Base-by-base conservation (phyloP, 2,888 invertebrate genomes). In the Latheticus oryzae region DNA sequence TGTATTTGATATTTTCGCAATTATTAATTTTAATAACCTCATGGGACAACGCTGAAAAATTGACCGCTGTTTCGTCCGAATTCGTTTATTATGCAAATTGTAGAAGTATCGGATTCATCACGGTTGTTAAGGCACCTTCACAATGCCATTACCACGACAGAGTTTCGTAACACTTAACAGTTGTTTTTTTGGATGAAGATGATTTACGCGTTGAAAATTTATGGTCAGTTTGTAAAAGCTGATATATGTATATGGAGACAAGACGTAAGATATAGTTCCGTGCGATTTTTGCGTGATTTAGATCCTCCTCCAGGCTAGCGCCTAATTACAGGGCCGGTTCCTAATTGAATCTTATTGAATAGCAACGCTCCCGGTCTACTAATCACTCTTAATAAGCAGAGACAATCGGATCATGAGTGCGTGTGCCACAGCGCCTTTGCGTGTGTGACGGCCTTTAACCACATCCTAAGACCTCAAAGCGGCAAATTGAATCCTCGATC, bases 341-440 rank as follows among this genome's bases (percentile, higher is more conserved):
- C 54, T 64, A 64, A 66, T 63, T 64, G 64, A 64, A 64, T 62
- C 55, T 59, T 60, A 64, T 60, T 40, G 54, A 54, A 59, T 42
- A 50, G 43, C 52, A 32, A 58, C 58, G 52, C 58, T 58, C 35
- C 58, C 37, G 32, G 47, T 42, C 43, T 43, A 60, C 61, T 61
- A 64, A 64, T 64, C 64, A 61, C 60, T 51, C 57, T 54, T 66
- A 66, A 66, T 66, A 63, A 64, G 66, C 66, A 66, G 64, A 66
- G 66, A 66, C 66, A 66, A 66, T 60, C 54, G 55, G 33, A 53
- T 47, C 37, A 38, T 13, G 8, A 57, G 59, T 62, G 63, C 62
- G 63, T 64, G 65, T 62, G 62, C 60, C 61, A 8, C 16, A 42
- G 32, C 15, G n/a, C 23, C 50, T 58, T 52, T 53, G 62, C 62